Evolutionary conservation across 2,113 vertebrate species (phyloP).

Genomic region (Otocyon megalotis): DNA sequence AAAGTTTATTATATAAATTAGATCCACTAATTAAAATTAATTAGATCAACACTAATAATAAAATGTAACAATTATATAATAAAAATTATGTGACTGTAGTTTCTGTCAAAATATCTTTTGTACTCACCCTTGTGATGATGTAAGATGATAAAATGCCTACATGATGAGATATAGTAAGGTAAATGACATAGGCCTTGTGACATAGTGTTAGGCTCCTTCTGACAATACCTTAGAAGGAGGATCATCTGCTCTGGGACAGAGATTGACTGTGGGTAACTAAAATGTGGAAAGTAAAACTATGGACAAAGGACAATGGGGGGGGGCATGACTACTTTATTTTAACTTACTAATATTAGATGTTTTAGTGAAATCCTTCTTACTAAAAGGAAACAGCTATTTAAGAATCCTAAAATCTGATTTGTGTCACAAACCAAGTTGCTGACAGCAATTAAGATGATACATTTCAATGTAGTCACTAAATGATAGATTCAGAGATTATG

Average conservation of each 20-base stretch:
- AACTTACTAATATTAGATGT: conserved; percentile 64
- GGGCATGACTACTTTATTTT: background rate
- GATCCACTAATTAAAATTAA: background rate
- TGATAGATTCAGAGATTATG: conserved; percentile 3
- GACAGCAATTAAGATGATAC: conserved; percentile 1
- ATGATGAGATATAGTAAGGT: background rate
- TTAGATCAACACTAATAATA: background rate
- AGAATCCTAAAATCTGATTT: conserved; percentile 59
- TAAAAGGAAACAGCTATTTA: conserved; percentile 57
- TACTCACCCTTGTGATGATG: background rate
- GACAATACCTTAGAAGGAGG: background rate
- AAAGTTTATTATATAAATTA: background rate
- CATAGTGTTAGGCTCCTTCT: background rate
- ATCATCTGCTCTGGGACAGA: background rate
- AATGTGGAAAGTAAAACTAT: background rate
- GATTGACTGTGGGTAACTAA: background rate
- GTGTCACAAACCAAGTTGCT: conserved; percentile 42
- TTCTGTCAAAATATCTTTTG: background rate
- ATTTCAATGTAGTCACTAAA: conserved; percentile 54
- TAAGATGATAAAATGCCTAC: background rate
- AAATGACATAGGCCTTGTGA: background rate
- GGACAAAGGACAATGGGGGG: background rate
- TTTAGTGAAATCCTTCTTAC: conserved; percentile 49
- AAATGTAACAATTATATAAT: background rate
- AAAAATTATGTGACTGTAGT: background rate